Evolutionary conservation across 2,113 vertebrate genomes (phyloP).

Genomic region (Prochilodus magdalenae): DNA sequence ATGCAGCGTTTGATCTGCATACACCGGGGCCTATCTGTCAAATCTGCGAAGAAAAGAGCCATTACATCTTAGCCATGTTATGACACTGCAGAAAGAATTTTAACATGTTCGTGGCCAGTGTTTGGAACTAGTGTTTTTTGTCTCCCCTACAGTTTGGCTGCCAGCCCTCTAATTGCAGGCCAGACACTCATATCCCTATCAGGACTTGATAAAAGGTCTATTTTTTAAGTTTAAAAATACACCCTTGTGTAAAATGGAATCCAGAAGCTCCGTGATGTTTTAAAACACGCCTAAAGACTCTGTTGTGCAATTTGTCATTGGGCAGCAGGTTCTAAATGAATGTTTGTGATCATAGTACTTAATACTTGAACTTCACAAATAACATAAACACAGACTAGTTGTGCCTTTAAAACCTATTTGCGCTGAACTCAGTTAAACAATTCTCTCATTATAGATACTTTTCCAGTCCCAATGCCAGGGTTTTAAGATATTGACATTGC

Average conservation of each 20-base stretch:
- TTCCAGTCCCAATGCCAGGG: not conserved
- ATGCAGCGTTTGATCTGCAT: conserved; percentile 69
- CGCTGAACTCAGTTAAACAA: not conserved
- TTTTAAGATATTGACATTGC: conserved; percentile 23
- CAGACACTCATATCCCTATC: conserved; percentile 16
- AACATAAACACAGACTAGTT: conserved; percentile 10
- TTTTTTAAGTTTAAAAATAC: conserved; percentile 14
- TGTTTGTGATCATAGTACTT: not conserved
- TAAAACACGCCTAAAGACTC: not conserved
- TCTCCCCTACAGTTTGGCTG: conserved; percentile 5
- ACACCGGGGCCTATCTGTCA: conserved; percentile 64
- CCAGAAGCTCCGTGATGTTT: not conserved
- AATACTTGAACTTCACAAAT: not conserved
- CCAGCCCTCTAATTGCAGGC: not conserved
- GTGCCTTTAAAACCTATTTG: conserved; percentile 14
- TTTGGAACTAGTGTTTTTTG: conserved; percentile 10
- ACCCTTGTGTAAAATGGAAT: not conserved
- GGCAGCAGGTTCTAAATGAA: too few relatives aligned
- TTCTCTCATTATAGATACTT: conserved; percentile 17
- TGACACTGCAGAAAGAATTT: conserved; percentile 69
- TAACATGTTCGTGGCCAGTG: conserved; percentile 52
- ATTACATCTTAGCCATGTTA: conserved; percentile 64
- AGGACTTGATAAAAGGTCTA: conserved; percentile 12
- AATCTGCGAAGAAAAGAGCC: conserved; percentile 58
- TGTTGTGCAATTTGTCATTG: not conserved